Evolutionary conservation across 2,888 invertebrate species (phyloP).

Genomic region (Drosophila pseudotakahashii): DNA sequence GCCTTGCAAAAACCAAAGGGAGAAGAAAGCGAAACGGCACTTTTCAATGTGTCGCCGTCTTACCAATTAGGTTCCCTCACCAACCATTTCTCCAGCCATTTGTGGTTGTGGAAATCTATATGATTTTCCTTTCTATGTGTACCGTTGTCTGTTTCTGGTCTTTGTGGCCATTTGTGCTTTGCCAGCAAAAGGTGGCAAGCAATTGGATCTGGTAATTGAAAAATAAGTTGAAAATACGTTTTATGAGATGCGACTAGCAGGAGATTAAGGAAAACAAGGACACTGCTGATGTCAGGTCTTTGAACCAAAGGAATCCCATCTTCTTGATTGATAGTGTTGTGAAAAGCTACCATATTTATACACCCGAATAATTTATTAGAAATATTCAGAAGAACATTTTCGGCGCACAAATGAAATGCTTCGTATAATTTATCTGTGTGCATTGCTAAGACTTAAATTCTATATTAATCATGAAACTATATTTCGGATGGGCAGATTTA

Average conservation of each 20-base stretch:
- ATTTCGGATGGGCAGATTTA: conserved; percentile 29
- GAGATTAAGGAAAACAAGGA: conserved; percentile 5
- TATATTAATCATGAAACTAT: conserved; percentile 46
- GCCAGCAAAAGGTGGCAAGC: conserved; percentile 33
- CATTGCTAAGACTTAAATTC: conserved; percentile 32
- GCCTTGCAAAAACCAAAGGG: conserved; percentile 31
- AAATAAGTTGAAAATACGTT: conserved; percentile 49
- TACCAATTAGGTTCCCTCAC: conserved; percentile 33
- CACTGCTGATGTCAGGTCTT: conserved; percentile 25
- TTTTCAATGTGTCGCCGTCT: conserved; percentile 38
- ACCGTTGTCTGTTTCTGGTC: conserved; percentile 18
- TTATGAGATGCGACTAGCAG: conserved; percentile 11
- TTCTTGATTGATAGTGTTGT: conserved; percentile 5
- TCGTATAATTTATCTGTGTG: conserved; percentile 37
- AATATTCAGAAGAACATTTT: conserved; percentile 15
- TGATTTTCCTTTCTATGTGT: neutral
- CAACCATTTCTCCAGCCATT: conserved; percentile 20
- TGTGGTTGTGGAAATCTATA: conserved; percentile 44
- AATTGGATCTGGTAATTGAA: conserved; percentile 47
- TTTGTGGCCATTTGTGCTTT: conserved; percentile 32
- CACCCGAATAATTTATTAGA: neutral
- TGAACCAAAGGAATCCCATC: conserved; percentile 25
- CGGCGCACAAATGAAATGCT: conserved; percentile 22
- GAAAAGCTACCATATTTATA: neutral
- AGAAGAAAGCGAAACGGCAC: conserved; percentile 17